Evolutionary conservation across 2,113 vertebrate species (phyloP).

Genomic region (Chionis minor): DNA sequence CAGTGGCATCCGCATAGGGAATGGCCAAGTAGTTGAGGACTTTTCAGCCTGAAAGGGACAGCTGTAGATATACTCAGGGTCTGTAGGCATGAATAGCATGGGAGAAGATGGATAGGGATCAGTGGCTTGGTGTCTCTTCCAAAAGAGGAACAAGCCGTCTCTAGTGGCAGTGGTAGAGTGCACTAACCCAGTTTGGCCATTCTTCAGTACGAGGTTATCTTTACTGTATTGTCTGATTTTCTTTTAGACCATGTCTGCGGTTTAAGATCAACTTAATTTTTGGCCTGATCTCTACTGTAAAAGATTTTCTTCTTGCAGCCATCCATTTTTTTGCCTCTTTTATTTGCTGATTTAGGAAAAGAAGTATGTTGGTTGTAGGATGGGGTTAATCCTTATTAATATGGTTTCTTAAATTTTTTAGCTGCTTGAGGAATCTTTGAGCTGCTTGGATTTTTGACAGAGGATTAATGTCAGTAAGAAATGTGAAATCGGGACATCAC

Average conservation of each 20-base stretch:
- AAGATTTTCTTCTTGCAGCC: neutral
- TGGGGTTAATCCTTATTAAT: slow-evolving; percentile 40
- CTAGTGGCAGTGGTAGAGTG: neutral
- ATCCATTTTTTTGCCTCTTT: neutral
- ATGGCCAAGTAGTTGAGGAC: neutral
- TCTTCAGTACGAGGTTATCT: neutral
- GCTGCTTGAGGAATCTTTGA: slow-evolving; percentile 30
- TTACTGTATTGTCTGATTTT: neutral
- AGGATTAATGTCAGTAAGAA: slow-evolving; percentile 42
- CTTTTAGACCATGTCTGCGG: neutral
- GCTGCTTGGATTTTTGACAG: slow-evolving; percentile 39
- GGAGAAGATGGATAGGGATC: neutral
- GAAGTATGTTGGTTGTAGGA: neutral
- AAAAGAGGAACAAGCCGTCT: neutral
- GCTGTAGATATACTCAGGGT: neutral
- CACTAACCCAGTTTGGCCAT: neutral
- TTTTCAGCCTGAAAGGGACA: neutral
- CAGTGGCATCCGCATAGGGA: neutral
- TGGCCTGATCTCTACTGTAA: neutral
- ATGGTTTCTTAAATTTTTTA: neutral
- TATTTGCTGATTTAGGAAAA: neutral
- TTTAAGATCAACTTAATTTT: neutral
- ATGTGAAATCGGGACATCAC: neutral
- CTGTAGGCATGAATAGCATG: neutral
- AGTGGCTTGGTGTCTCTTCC: neutral